These are phyloP conservation scores for Caenorhabditis sp. DNA, from an alignment of 2,888 invertebrate genomes.

Conservation along the genomic window DNA sequence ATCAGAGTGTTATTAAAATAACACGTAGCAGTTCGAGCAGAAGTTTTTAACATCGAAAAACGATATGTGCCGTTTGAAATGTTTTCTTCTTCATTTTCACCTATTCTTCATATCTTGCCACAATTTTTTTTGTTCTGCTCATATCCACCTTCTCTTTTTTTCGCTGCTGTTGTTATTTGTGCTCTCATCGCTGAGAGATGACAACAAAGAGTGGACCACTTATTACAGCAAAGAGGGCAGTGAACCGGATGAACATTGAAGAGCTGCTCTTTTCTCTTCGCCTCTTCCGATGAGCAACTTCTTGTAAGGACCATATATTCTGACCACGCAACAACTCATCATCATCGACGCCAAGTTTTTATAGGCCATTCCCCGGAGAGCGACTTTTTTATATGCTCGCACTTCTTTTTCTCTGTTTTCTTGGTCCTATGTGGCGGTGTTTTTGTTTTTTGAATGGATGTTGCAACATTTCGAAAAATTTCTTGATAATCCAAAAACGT, in stretches of 20 bases:
- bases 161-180: slow-evolving; percentile 34
- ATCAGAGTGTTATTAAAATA: neutral
- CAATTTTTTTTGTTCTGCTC: slow-evolving; percentile 28
- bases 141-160: slow-evolving; percentile 15
- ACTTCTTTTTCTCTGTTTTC: neutral
- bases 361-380: slow-evolving; percentile 43
- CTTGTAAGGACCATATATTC: slow-evolving; percentile 43
- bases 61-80: slow-evolving; percentile 11
- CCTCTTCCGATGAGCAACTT: slow-evolving; percentile 24
- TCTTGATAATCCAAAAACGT: neutral
- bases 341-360: slow-evolving; percentile 34
- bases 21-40: neutral
- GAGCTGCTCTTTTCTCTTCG: slow-evolving; percentile 10
- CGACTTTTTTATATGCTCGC: slow-evolving; percentile 28
- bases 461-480: neutral
- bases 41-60: neutral
- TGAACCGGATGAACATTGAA: slow-evolving; percentile 58
- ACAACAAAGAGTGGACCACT: slow-evolving; percentile 46
- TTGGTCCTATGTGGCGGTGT: neutral
- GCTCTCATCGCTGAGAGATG: slow-evolving; percentile 26
- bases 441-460: neutral
- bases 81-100: slow-evolving; percentile 20
- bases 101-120: slow-evolving; percentile 29
- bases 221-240: slow-evolving; percentile 52
- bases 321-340: slow-evolving; percentile 47